A percentile compares a stretch with the other conserved stretches of the same genome.
Evolutionary conservation across 2,113 vertebrate species (phyloP).

Genomic region (Motacilla tschutschensis): DNA sequence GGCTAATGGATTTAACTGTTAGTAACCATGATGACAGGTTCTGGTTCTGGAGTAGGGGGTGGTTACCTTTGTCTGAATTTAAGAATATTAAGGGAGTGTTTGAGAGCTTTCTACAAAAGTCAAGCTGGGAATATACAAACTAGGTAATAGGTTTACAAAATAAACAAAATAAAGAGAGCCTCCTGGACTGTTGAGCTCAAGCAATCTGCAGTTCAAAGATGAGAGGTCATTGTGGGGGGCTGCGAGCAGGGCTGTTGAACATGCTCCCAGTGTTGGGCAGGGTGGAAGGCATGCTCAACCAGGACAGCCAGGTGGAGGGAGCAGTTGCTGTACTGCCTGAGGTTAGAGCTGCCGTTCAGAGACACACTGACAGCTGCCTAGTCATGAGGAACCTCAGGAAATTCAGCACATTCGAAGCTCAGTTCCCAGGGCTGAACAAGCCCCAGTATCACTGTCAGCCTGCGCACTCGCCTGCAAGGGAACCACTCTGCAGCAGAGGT

Average conservation of each 20-base stretch:
- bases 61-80: background rate
- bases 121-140: background rate
- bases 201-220: rapidly evolving
- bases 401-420: background rate
- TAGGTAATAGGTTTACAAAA: background rate
- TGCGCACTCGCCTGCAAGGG: rapidly evolving
- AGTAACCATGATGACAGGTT: background rate
- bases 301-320: background rate
- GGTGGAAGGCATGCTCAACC: rapidly evolving
- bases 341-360: background rate
- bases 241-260: background rate
- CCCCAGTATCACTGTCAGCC: background rate
- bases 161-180: background rate
- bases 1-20: background rate
- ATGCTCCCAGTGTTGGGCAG: background rate
- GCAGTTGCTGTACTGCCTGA: background rate
- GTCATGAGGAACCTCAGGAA: background rate
- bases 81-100: background rate
- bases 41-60: background rate
- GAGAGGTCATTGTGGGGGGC: rapidly evolving
- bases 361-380: background rate
- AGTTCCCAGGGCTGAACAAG: background rate
- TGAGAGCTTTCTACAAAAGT: background rate
- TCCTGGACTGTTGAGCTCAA: background rate
- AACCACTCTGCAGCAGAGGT: background rate